Evolutionary conservation across 2,888 invertebrate genomes (phyloP), one percentile per base, ranked within the genome.

Genomic region (Yponomeuta evonymella): DNA sequence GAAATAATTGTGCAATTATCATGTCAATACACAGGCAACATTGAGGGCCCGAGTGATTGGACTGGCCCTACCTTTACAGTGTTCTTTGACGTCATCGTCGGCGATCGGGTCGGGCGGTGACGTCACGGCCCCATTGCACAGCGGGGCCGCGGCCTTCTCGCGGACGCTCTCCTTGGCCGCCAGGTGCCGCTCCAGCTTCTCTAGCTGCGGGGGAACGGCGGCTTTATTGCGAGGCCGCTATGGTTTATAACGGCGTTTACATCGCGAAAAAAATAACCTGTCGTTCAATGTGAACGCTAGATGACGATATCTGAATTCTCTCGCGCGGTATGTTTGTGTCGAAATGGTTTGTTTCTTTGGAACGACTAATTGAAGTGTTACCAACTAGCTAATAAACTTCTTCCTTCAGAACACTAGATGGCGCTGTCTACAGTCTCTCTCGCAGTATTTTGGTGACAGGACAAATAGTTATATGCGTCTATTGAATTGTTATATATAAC

Each of bases 151-250:
- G 67, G 79, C 79, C 72, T 75, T 73, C 73, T 72, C 23, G 71
- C 73, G 48, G 68, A 74, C 73, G 58, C 78, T 79, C 72, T 79
- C 79, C 67, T 23, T 69, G 81, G 76, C 67, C 15, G 82, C 79
- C 77, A 83, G 75, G 64, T 85, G 83, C 79, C 85, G 85, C 73
- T 89, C 89, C 83, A 87, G 74, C 79, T 84, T 86, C 66, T 89
- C 89, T 83, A 88, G 82, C 90, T 90, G 85, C 66, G 9, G 12
- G 23, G 43, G 15, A 62, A 63, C 4, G 33, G 36, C n/a, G 2
- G 43, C 51, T 4, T 58, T 58, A 58, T 58, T 12, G 67, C 11
- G 33, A 15, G 36, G 30, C 11, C 12, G 30, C 12, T 69, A 10
- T 62, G 11, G 12, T 65, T 4, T 48, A 23, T 62, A 6, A 12